phyloP scores from a whole-genome alignment of 2,888 invertebrate genomes.

The Chloroclystis v-ata region DNA sequence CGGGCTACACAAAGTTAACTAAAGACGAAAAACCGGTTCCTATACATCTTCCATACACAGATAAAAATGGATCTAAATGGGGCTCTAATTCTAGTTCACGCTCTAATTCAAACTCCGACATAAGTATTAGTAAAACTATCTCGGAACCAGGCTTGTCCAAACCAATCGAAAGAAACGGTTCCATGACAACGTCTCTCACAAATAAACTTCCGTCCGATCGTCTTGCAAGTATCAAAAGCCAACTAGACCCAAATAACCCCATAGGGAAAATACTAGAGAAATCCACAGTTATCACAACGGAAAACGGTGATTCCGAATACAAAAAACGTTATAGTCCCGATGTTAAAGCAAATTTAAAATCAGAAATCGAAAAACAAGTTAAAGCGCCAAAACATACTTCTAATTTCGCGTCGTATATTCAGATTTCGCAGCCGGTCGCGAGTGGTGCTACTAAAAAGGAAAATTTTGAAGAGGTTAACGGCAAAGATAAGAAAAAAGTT shows the following conservation, averaged over 20 bases:
- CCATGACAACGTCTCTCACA: slow-evolving; percentile 60
- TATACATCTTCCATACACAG: slow-evolving; percentile 63
- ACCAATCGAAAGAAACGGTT: slow-evolving; percentile 50
- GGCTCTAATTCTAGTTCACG: slow-evolving; percentile 56
- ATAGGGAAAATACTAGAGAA: slow-evolving; percentile 74
- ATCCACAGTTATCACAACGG: slow-evolving; percentile 70
- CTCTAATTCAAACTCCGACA: slow-evolving; percentile 63
- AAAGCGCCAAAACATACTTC: slow-evolving; percentile 75
- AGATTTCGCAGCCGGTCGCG: slow-evolving; percentile 71
- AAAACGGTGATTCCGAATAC: slow-evolving; percentile 60
- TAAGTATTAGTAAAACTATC: slow-evolving; percentile 67
- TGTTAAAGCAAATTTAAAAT: slow-evolving; percentile 52
- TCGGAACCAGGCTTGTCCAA: slow-evolving; percentile 65
- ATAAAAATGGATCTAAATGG: slow-evolving; percentile 63
- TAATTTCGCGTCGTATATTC: slow-evolving; percentile 80
- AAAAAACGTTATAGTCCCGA: slow-evolving; percentile 33
- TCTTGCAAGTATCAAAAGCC: slow-evolving; percentile 69
- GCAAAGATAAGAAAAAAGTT: slow-evolving; percentile 48
- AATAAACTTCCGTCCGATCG: slow-evolving; percentile 62
- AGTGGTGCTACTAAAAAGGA: slow-evolving; percentile 53
- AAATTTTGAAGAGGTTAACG: slow-evolving; percentile 39
- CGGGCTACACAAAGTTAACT: slow-evolving; percentile 56
- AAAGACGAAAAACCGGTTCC: slow-evolving; percentile 70
- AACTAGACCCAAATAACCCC: slow-evolving; percentile 71
- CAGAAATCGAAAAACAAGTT: slow-evolving; percentile 66